These are phyloP conservation scores for Apeltes quadracus DNA, from an alignment of 2,113 vertebrate genomes.

Conservation along the genomic window DNA sequence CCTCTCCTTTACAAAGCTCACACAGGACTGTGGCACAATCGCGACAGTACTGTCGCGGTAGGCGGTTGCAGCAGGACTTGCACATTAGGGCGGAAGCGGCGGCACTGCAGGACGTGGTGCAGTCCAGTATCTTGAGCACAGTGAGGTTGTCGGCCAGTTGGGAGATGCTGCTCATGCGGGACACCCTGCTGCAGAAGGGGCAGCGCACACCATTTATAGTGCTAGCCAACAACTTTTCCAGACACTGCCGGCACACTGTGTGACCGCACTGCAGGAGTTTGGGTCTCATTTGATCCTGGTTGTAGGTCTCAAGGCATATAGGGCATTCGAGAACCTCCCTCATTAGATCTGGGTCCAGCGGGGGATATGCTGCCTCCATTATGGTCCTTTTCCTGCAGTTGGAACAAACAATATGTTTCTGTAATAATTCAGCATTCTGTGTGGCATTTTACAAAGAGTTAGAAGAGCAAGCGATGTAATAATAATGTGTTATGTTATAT, in stretches of 20 bases:
- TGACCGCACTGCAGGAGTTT: constrained; percentile 97
- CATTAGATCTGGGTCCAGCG: constrained; percentile 90
- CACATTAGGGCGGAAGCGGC: constrained; percentile 90
- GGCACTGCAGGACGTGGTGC: constrained; percentile 83
- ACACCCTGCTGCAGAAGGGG: constrained; percentile 96
- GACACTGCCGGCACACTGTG: constrained; percentile 93
- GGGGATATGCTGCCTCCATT: constrained; percentile 84
- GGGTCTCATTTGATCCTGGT: constrained; percentile 89
- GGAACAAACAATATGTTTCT: not conserved
- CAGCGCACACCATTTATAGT: constrained; percentile 97
- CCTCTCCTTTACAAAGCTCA: constrained; percentile 86
- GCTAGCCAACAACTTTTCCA: constrained; percentile 93
- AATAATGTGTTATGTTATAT: not conserved
- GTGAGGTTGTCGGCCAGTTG: constrained; percentile 96
- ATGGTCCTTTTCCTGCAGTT: constrained; percentile 32
- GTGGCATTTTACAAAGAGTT: not conserved
- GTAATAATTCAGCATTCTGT: not conserved
- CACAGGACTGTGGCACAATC: constrained; percentile 87
- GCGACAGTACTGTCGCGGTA: constrained; percentile 91
- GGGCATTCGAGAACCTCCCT: constrained; percentile 96
- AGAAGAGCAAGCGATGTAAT: not conserved
- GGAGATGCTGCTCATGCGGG: constrained; percentile 88
- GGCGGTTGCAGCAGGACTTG: constrained; percentile 86
- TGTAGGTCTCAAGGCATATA: constrained; percentile 96
- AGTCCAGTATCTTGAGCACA: constrained; percentile 95